phyloP scores from a whole-genome alignment of 2,888 invertebrate genomes.

The Andrena bucephala region DNA sequence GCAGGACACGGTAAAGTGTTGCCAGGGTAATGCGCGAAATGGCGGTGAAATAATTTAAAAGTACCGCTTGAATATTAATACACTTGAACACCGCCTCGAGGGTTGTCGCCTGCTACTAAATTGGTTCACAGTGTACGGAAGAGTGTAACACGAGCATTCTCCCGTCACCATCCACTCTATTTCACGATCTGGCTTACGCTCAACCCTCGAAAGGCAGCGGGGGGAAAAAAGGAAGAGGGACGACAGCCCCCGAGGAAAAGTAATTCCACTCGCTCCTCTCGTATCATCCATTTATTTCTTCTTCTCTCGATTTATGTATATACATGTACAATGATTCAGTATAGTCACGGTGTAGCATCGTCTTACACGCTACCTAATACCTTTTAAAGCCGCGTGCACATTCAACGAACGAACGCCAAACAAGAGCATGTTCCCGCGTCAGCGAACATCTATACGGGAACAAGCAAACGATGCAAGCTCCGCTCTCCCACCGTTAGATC shows the following conservation, averaged over 20 bases:
- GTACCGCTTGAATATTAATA: neutral
- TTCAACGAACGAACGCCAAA: constrained; percentile 26
- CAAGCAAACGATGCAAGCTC: neutral
- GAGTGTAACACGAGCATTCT: neutral
- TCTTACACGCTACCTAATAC: constrained; percentile 68
- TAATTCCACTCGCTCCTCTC: constrained; percentile 34
- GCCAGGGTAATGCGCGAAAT: neutral
- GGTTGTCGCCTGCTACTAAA: neutral
- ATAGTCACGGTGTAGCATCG: constrained; percentile 55
- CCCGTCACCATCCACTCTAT: constrained; percentile 9
- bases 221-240: constrained; percentile 10
- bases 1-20: neutral
- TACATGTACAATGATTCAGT: constrained; percentile 70
- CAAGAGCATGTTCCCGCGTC: constrained; percentile 3
- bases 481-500: neutral
- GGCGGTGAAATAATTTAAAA: neutral
- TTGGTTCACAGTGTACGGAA: neutral
- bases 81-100: neutral
- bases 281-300: constrained; percentile 66
- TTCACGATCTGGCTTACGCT: constrained; percentile 20
- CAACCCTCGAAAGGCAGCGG: constrained; percentile 6
- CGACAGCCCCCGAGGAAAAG: constrained; percentile 26
- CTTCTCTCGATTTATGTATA: constrained; percentile 66
- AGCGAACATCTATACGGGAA: neutral
- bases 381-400: constrained; percentile 27